phyloP scores from a whole-genome alignment of 1,140 invertebrate species.

The Apis florea region DNA sequence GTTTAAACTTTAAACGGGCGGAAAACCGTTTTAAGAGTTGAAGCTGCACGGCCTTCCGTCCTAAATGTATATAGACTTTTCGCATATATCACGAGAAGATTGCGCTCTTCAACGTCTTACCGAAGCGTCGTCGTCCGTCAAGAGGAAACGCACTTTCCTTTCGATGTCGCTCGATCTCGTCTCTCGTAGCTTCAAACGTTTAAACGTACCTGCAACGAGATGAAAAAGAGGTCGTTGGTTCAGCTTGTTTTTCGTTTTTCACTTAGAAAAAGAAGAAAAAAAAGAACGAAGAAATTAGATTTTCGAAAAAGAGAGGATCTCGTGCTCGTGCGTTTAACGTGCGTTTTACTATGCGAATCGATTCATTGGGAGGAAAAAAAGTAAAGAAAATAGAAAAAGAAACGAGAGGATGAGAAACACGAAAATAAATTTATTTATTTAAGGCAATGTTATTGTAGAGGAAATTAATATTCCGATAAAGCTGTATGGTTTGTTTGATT shows the following conservation, averaged over 20 bases:
- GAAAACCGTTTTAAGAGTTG: constrained; percentile 67
- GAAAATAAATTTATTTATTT: neutral
- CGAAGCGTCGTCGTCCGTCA: neutral
- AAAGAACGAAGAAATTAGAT: neutral
- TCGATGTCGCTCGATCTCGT: neutral
- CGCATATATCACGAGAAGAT: constrained; percentile 54
- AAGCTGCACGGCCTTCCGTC: constrained; percentile 42
- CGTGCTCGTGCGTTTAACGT: neutral
- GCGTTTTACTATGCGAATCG: neutral
- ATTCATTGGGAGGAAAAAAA: too few relatives aligned
- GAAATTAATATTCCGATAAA: neutral
- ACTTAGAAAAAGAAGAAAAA: neutral
- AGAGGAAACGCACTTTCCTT: neutral
- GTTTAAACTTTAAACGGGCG: constrained; percentile 68
- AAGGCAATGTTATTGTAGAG: neutral
- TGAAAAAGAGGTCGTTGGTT: neutral
- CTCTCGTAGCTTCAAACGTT: neutral
- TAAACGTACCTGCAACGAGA: constrained; percentile 54
- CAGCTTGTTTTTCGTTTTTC: too few relatives aligned
- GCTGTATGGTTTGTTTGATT: too few relatives aligned
- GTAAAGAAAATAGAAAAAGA: neutral
- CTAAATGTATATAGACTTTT: constrained; percentile 57
- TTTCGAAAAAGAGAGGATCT: neutral
- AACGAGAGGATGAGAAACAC: too few relatives aligned
- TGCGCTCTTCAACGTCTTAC: constrained; percentile 35